Evolutionary conservation across 1,140 invertebrate species (phyloP), one percentile per base, ranked within the genome.

Genomic region (Saccostrea glomerata): DNA sequence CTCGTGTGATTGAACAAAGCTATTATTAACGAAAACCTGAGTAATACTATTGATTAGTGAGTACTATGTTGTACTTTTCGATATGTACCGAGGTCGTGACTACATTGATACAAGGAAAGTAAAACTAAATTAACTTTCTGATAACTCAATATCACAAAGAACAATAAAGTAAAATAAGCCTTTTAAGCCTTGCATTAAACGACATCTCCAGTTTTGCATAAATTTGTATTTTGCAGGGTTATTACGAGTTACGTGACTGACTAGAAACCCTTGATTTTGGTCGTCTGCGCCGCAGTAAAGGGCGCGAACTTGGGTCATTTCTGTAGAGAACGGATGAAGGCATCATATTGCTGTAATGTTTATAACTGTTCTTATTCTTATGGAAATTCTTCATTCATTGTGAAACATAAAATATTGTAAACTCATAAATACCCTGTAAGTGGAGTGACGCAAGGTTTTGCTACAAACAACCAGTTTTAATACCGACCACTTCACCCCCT

Each of bases 351-450:
- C 25, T 15, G 25, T 30, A 77, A 77, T 77, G 25, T 77, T 77
- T 77, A 77, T 30, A 77, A 77, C 70, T 6, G 7, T 77, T 36
- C 11, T 36, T 30, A 77, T 77, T 77, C 70, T 77, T 25, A 77
- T 77, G 70, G 70, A 77, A 77, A 77, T 77, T 25, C 70, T 77
- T 36, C 70, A 15, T 77, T 77, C 70, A 77, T 36, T 77, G 23
- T 25, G 70, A 15, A 25, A 30, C 70, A 77, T 77, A 77, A 77
- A 77, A 77, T 30, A 77, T 6, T 25, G 30, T 77, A 77, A 77
- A 30, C 70, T 30, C 25, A 63, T 30, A 77, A 77, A 77, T 15
- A 77, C 25, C 30, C 70, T 15, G 25, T 11, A 13, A 77, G 70
- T 15, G 70, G 30, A 77, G 70, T 77, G 70, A 77, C 70, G 70